Conservation (phyloP, 2,888 invertebrate species). For the Stictocephala bisonia region DNA sequence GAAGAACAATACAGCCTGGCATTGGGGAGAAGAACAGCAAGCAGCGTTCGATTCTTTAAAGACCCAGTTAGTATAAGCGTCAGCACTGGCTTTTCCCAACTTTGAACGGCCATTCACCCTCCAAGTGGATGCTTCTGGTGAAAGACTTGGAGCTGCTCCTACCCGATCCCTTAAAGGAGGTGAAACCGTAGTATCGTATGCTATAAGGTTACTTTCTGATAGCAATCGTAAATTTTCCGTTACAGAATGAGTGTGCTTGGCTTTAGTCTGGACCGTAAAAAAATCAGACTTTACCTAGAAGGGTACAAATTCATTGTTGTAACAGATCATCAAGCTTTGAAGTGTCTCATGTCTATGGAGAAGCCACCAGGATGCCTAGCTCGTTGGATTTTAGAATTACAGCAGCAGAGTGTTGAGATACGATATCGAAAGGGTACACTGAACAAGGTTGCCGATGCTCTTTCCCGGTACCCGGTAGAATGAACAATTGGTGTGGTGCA, state of each 20-base stretch:
- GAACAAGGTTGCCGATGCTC: too few species aligned
- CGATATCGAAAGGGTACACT: too few species aligned
- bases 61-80: conserved; percentile 20
- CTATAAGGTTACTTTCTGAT: conserved; percentile 49
- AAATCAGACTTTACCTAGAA: too few species aligned
- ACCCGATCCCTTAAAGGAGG: conserved; percentile 52
- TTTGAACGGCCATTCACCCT: conserved; percentile 44
- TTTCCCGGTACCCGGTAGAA: too few species aligned
- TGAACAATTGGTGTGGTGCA: too few species aligned
- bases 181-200: conserved; percentile 55
- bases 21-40: neutral
- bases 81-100: conserved; percentile 48
- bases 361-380: too few species aligned
- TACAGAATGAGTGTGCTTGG: conserved; percentile 57
- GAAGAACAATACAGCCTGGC: neutral
- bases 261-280: conserved; percentile 54
- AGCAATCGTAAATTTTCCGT: conserved; percentile 54
- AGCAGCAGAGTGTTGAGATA: too few species aligned
- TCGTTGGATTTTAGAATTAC: too few species aligned
- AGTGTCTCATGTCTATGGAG: too few species aligned
- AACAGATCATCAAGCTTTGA: too few species aligned
- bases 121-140: conserved; percentile 48
- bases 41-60: neutral
- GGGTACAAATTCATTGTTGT: too few species aligned
- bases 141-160: conserved; percentile 48